Base-by-base conservation (phyloP, 2,113 vertebrate species). In the Sinocyclocheilus rhinocerous region DNA sequence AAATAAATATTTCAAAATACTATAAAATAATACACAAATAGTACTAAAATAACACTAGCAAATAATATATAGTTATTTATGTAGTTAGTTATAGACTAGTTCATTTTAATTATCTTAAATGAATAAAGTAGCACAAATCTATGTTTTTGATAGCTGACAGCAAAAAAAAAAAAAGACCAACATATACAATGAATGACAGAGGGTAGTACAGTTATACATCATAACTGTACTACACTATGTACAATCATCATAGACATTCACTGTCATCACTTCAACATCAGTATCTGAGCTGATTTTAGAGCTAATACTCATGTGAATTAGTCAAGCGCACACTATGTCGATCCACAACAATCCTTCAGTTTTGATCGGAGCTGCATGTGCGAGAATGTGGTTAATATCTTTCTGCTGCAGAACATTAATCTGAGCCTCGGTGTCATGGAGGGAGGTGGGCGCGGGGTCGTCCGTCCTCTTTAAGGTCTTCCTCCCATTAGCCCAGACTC, bases 401-500 rank as follows among this genome's bases (percentile, higher is more conserved):
- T 90, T 93, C 90, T 90, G 89, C 88, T 88, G 84, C 78, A 59
- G 88, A 89, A 90, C 89, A 93, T 92, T 88, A 89, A 81, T 92
- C 86, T 84, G 85, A 63, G 39, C 29, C 72, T 80, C 48, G 16
- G 70, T 84, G 89, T 93, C 93, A 89, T 90, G 84, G 81, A 90
- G 90, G 90, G 84, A 88, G 90, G 90, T 85, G 91, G 89, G 87
- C 79, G 50, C 84, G 67, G 83, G 81, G 59, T 88, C 36, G 81
- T 57, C 63, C 85, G 89, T 92, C 84, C 90, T 90, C 88, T 92
- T 91, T 79, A 86, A 90, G 91, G 90, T 91, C 89, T 89, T 86
- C 87, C 90, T 89, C 89, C 90, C 91, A 93, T 93, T 92, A 92
- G 63, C 48, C 87, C 89, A 89, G 61, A 77, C 39, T 94, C 90